These are phyloP conservation scores for Bellardia bayeri DNA, from an alignment of 2,888 invertebrate genomes.

Conservation along the genomic window DNA sequence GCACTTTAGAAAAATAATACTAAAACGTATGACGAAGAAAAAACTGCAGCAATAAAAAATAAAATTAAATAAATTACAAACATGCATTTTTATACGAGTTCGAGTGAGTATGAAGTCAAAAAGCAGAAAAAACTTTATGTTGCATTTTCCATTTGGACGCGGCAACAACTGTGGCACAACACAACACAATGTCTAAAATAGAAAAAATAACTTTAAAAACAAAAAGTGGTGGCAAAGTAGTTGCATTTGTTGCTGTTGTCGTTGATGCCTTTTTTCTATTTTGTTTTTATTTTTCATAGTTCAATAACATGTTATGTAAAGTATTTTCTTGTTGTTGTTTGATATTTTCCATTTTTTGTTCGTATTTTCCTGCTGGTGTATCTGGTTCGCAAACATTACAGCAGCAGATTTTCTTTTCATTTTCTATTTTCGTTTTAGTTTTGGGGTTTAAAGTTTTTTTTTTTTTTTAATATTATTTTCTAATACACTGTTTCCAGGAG, in stretches of 20 bases:
- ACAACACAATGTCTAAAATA: slow-evolving; percentile 60
- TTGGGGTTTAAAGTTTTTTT: slow-evolving; percentile 31
- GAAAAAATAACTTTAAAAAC: slow-evolving; percentile 55
- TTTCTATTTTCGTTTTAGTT: slow-evolving; percentile 71
- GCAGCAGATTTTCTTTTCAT: slow-evolving; percentile 67
- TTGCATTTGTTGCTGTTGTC: slow-evolving; percentile 70
- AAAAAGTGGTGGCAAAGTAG: slow-evolving; percentile 66
- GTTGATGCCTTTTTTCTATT: slow-evolving; percentile 42
- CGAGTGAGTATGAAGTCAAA: slow-evolving; percentile 54
- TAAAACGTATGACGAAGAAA: slow-evolving; percentile 63
- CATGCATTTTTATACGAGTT: slow-evolving; percentile 56
- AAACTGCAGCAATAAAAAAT: slow-evolving; percentile 44
- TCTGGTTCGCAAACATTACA: slow-evolving; percentile 73
- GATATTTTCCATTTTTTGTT: slow-evolving; percentile 30
- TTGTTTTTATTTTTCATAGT: slow-evolving; percentile 78
- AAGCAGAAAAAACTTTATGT: slow-evolving; percentile 51
- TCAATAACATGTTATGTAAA: slow-evolving; percentile 84
- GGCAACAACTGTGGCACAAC: slow-evolving; percentile 53
- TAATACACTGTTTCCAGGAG: slow-evolving; percentile 40
- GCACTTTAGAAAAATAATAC: slow-evolving; percentile 73
- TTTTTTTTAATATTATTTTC: slow-evolving; percentile 20
- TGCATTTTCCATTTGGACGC: slow-evolving; percentile 60
- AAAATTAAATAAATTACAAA: slow-evolving; percentile 63
- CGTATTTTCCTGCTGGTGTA: slow-evolving; percentile 70
- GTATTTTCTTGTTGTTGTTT: slow-evolving; percentile 77